Evolutionary conservation across 2,113 vertebrate genomes (phyloP).

Genomic region (Sinocyclocheilus anshuiensis): DNA sequence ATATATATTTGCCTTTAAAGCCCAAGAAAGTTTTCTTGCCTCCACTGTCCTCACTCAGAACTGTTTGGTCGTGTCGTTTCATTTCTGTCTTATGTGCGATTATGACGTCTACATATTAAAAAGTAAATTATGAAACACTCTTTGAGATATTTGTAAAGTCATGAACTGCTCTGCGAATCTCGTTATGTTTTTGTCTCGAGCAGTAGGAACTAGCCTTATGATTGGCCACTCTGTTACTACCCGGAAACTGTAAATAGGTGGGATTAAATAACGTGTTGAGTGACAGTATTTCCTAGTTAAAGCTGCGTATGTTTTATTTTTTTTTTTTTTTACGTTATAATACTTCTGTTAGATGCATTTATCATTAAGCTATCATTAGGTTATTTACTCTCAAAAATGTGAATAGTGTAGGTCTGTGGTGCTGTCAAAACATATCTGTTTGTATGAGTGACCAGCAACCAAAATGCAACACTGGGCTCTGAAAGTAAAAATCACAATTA

Average conservation of each 20-base stretch:
- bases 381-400: not conserved
- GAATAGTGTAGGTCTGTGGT: not conserved
- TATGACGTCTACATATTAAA: not conserved
- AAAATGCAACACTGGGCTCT: not conserved
- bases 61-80: no score
- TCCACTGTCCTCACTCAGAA: not conserved
- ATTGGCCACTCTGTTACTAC: constrained; percentile 97
- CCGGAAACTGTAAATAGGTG: constrained; percentile 86
- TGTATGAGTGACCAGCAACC: not conserved
- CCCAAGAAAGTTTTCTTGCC: not conserved
- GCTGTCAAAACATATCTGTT: not conserved
- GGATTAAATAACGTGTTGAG: constrained; percentile 81
- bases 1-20: constrained; percentile 3
- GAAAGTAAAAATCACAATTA: no score
- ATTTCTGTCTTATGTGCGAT: not conserved
- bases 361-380: not conserved
- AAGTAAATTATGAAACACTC: not conserved
- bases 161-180: not conserved
- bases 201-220: constrained; percentile 75
- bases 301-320: constrained; percentile 36
- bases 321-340: no score
- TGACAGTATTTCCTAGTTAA: constrained; percentile 77
- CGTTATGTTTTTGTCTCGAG: constrained; percentile 71
- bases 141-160: not conserved
- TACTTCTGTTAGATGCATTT: not conserved